Evolutionary conservation across 2,113 vertebrate species (phyloP).

Genomic region (Danio rerio): GRCz12tu NC_133194.1:38078001-38078500

Average conservation of each 20-base stretch:
- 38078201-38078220: constrained; percentile 53
- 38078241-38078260: constrained; percentile 34
- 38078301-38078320: constrained; percentile 49
- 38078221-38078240: constrained; percentile 49
- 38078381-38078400: constrained; percentile 28
- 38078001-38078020: constrained; percentile 44
- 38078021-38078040: constrained; percentile 23
- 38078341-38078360: constrained; percentile 24
- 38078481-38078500: not conserved
- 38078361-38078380: constrained; percentile 13
- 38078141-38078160: constrained; percentile 52
- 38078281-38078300: constrained; percentile 20
- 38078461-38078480: not conserved
- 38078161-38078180: constrained; percentile 47
- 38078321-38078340: not conserved
- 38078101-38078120: not conserved
- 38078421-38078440: constrained; percentile 54
- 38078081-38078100: constrained; percentile 38
- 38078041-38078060: constrained; percentile 39
- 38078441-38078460: constrained; percentile 39
- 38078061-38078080: constrained; percentile 22
- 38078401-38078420: constrained; percentile 49
- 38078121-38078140: constrained; percentile 37
- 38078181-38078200: constrained; percentile 47
- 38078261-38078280: constrained; percentile 27